Evolutionary conservation across 2,113 vertebrate species (phyloP).

Genomic region (Noctilio leporinus): DNA sequence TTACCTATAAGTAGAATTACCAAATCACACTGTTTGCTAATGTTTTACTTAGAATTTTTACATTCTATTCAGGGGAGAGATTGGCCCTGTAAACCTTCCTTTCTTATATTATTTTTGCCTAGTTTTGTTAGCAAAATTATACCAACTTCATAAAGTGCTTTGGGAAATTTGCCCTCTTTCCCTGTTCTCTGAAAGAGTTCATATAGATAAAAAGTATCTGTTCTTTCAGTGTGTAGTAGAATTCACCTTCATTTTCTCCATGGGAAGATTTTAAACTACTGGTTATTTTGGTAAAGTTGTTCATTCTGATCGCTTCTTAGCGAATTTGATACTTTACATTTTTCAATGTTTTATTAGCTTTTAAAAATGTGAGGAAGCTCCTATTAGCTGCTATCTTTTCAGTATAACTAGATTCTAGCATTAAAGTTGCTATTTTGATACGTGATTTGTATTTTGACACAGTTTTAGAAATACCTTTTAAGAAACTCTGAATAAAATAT

Average conservation of each 20-base stretch:
- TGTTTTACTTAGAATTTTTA: conserved; percentile 18
- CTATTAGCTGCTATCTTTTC: not conserved
- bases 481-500: conserved; percentile 29
- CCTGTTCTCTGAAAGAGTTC: not conserved
- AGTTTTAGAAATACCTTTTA: conserved; percentile 22
- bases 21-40: not conserved
- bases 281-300: not conserved
- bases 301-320: not conserved
- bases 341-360: conserved; percentile 14
- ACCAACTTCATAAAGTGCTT: not conserved
- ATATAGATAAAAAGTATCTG: not conserved
- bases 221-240: not conserved
- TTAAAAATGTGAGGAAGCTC: not conserved
- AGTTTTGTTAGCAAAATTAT: conserved; percentile 13
- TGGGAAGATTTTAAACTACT: not conserved
- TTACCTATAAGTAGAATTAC: not conserved
- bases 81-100: not conserved
- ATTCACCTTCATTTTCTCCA: not conserved
- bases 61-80: not conserved
- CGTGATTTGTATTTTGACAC: conserved; percentile 25
- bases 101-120: not conserved
- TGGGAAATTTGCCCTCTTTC: not conserved
- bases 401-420: not conserved
- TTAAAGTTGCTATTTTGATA: not conserved
- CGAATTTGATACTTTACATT: not conserved